phyloP scores from a whole-genome alignment of 2,797 vertebrate genomes.

The Champsocephalus gunnari region DNA sequence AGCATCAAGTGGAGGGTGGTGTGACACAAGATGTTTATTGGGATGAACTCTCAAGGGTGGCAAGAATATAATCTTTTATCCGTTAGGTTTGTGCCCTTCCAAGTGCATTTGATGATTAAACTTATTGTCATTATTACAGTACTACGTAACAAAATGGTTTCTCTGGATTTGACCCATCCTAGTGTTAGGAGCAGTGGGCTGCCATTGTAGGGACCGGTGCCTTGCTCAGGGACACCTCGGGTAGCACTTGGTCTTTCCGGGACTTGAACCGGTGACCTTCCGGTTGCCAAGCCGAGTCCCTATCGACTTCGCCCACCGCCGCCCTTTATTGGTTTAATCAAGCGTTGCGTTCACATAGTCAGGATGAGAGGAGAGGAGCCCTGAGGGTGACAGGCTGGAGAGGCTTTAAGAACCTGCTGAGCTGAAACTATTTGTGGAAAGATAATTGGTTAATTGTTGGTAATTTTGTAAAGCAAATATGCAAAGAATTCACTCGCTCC shows the following conservation, averaged over 20 bases:
- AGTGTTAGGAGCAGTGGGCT: too few species aligned
- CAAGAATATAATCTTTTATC: slow-evolving; percentile 6
- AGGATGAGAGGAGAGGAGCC: neutral
- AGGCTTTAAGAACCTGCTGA: neutral
- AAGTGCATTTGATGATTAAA: neutral
- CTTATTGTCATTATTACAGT: too few species aligned
- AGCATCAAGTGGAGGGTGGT: slow-evolving; percentile 2
- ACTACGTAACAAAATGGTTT: too few species aligned
- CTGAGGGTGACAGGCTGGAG: neutral
- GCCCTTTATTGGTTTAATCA: neutral
- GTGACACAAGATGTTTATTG: slow-evolving; percentile 30
- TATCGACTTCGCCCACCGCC: too few species aligned
- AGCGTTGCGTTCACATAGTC: neutral
- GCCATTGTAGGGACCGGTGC: too few species aligned
- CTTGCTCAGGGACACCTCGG: too few species aligned
- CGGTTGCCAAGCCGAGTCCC: too few species aligned
- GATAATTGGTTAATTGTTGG: neutral
- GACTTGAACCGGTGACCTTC: too few species aligned
- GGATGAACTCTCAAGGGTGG: slow-evolving; percentile 19
- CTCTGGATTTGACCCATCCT: too few species aligned
- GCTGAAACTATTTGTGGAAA: neutral
- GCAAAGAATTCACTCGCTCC: neutral
- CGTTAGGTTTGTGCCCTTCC: neutral
- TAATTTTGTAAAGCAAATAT: neutral
- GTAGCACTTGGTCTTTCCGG: too few species aligned